Evolutionary conservation across 2,113 vertebrate species (phyloP), one percentile per base, ranked within the genome.

Genomic region (Platysternon megacephalum): DNA sequence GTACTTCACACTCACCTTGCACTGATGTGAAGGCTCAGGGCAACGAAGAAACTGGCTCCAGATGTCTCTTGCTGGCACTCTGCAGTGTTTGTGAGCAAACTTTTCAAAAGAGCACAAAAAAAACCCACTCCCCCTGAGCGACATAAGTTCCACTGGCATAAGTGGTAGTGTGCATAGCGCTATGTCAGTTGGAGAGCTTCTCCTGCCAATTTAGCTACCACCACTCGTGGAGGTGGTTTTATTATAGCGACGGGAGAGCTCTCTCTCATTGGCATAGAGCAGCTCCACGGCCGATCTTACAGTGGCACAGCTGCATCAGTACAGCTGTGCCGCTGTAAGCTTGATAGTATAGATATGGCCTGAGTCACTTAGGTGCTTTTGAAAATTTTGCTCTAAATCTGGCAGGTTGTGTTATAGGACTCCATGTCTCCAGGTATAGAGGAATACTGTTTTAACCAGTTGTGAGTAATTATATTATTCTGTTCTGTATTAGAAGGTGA

Each of bases 401-500:
- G 0, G 0, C n/a, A 91, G 0, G n/a, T 86, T 91, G 72, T 91
- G 42, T 93, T 46, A 10, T 83, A 80, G 93, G n/a, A 39, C 8
- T 8, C 19, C 35, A n/a, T 74, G 53, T 0, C 84, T 51, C 61
- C 84, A 87, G 93, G 87, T 5, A 1, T 7, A 58, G 42, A 49
- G 74, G 49, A 65, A 68, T 82, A 89, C 95, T 84, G 85, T 90
- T 94, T 94, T 65, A 92, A 92, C 39, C 26, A 89, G 79, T 58
- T 93, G 81, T 19, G 65, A 17, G 19, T 72, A 88, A 88, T 1
- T 52, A 24, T 85, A 87, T 52, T 81, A 79, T 92, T 93, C 68
- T 17, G 4, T 6, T 89, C 14, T 86, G 9, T 13, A 48, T 92
- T 94, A 32, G 82, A 94, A 92, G 3, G 61, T 82, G 79, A 39